Conservation (phyloP, 2,113 vertebrate genomes). For the Ailuropoda melanoleuca region DNA sequence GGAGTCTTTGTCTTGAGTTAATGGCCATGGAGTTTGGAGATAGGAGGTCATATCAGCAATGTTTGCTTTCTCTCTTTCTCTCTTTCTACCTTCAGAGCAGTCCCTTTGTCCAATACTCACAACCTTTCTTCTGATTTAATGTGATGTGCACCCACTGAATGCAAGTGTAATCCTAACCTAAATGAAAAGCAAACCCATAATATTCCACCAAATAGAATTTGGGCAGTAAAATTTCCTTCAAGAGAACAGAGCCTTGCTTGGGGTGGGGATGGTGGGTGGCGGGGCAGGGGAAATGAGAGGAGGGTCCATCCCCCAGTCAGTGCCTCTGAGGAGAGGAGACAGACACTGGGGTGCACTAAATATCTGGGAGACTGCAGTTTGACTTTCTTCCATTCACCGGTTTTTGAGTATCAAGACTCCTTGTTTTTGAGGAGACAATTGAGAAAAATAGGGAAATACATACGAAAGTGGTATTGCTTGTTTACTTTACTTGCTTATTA, state of each 20-base stretch:
- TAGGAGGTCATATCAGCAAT: neutral
- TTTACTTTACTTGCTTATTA: neutral
- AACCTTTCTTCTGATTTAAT: neutral
- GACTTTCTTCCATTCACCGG: neutral
- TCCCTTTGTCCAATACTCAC: neutral
- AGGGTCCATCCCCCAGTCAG: neutral
- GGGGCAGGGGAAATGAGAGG: neutral
- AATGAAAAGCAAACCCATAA: neutral
- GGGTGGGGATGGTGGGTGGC: rapidly evolving
- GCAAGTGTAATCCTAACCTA: neutral
- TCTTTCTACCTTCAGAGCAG: neutral
- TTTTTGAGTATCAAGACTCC: neutral
- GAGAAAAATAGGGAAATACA: neutral
- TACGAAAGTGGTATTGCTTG: neutral
- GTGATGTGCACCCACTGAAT: neutral
- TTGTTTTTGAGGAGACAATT: neutral
- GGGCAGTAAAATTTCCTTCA: neutral
- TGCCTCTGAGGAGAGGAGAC: no score
- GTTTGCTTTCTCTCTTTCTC: neutral
- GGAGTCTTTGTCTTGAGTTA: neutral
- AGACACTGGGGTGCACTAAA: neutral
- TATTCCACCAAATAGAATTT: neutral
- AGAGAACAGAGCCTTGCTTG: neutral
- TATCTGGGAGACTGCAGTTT: neutral
- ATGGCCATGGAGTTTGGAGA: neutral